These are phyloP conservation scores for Meloidogyne hapla DNA, from an alignment of 1,140 invertebrate genomes.

Conservation along the genomic window DNA sequence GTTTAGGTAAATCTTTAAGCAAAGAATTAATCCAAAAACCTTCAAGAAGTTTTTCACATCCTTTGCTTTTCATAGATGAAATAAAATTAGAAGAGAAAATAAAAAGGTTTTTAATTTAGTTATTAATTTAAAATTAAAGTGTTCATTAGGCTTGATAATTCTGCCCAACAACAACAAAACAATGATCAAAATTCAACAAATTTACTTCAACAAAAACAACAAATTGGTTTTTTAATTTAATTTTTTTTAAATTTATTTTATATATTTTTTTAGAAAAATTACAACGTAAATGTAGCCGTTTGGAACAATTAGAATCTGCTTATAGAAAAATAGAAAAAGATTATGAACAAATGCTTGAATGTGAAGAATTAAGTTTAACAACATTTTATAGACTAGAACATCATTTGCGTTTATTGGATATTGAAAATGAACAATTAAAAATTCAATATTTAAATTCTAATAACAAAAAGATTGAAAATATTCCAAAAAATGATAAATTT, in stretches of 20 bases:
- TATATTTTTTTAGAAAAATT: constrained; percentile 22
- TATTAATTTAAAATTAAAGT: too few relatives aligned
- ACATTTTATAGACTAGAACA: constrained; percentile 78
- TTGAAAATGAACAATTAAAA: constrained; percentile 45
- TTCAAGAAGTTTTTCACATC: too few relatives aligned
- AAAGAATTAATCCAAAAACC: too few relatives aligned
- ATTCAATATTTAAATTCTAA: too few relatives aligned
- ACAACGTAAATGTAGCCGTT: constrained; percentile 20
- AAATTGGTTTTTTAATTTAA: neutral
- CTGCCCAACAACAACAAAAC: neutral
- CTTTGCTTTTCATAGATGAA: neutral
- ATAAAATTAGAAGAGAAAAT: neutral
- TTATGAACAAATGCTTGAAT: constrained; percentile 45
- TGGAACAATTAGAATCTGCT: constrained; percentile 35
- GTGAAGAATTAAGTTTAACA: constrained; percentile 79
- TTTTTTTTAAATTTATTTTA: neutral
- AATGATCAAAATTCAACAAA: neutral
- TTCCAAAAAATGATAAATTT: neutral
- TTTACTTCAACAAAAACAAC: neutral
- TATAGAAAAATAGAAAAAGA: constrained; percentile 39
- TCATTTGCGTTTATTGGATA: constrained; percentile 75
- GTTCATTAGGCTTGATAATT: neutral
- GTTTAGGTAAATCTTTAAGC: too few relatives aligned
- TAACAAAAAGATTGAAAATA: too few relatives aligned
- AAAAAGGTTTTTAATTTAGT: neutral